These are phyloP conservation scores for Prosapia bicincta DNA, from an alignment of 2,888 invertebrate species.

Conservation along the genomic window DNA sequence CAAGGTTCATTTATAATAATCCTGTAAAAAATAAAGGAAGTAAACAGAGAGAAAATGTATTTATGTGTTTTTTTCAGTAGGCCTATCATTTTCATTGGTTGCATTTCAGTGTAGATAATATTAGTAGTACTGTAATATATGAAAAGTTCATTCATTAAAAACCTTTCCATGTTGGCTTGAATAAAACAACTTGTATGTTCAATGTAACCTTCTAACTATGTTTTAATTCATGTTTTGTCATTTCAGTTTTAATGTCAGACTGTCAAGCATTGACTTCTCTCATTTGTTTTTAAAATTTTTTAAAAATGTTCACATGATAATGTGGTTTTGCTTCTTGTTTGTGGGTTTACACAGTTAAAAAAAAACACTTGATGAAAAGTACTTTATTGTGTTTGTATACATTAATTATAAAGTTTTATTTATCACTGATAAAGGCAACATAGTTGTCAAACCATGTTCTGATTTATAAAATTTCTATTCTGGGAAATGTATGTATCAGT, in stretches of 20 bases:
- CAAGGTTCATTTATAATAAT: too few relatives aligned
- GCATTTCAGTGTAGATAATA: neutral
- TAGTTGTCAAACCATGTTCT: too few relatives aligned
- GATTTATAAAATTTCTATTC: too few relatives aligned
- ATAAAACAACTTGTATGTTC: neutral
- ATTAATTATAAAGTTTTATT: too few relatives aligned
- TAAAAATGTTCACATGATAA: neutral
- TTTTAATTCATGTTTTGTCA: constrained; percentile 2
- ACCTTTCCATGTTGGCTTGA: neutral
- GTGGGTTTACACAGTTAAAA: too few relatives aligned
- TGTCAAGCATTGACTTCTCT: neutral
- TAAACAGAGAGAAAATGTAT: too few relatives aligned
- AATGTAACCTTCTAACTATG: neutral
- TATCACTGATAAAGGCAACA: too few relatives aligned
- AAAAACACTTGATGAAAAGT: too few relatives aligned
- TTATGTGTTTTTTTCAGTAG: neutral
- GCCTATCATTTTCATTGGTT: neutral
- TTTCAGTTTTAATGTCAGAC: neutral
- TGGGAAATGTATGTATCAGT: too few relatives aligned
- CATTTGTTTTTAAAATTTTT: neutral
- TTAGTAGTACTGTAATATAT: neutral
- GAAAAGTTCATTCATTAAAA: neutral
- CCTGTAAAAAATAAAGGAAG: too few relatives aligned
- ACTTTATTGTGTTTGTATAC: too few relatives aligned
- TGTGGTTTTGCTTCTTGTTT: neutral